phyloP scores from a whole-genome alignment of 2,113 vertebrate genomes.

The Oceanites oceanicus region DNA sequence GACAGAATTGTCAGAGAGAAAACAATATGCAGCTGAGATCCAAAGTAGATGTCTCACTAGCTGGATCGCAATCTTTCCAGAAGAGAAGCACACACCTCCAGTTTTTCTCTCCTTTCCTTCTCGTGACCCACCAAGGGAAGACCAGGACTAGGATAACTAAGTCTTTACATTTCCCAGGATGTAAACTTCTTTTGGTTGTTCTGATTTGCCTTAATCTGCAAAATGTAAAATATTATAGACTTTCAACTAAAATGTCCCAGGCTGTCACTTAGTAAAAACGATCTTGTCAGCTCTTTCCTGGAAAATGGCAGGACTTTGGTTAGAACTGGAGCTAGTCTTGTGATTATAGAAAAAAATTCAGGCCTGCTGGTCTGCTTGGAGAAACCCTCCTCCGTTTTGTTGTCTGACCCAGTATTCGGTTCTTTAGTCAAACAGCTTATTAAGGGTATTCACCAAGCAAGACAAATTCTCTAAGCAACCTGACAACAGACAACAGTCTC shows the following conservation, averaged over 20 bases:
- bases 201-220: neutral
- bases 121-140: neutral
- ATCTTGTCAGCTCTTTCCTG: neutral
- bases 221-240: neutral
- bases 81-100: neutral
- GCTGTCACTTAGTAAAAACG: neutral
- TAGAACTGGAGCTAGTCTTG: neutral
- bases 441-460: neutral
- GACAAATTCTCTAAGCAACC: neutral
- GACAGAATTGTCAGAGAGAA: neutral
- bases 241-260: neutral
- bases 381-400: neutral
- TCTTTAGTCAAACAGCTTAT: neutral
- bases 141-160: neutral
- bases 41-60: neutral
- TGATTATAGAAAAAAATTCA: neutral
- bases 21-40: neutral
- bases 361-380: neutral
- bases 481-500: neutral
- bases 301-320: neutral
- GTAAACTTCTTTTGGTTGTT: fast-evolving
- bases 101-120: neutral
- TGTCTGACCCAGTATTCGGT: neutral
- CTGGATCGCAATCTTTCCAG: neutral
- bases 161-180: neutral